These are phyloP conservation scores for Aspidoscelis tigris DNA, from an alignment of 2,113 vertebrate species.

Conservation along the genomic window DNA sequence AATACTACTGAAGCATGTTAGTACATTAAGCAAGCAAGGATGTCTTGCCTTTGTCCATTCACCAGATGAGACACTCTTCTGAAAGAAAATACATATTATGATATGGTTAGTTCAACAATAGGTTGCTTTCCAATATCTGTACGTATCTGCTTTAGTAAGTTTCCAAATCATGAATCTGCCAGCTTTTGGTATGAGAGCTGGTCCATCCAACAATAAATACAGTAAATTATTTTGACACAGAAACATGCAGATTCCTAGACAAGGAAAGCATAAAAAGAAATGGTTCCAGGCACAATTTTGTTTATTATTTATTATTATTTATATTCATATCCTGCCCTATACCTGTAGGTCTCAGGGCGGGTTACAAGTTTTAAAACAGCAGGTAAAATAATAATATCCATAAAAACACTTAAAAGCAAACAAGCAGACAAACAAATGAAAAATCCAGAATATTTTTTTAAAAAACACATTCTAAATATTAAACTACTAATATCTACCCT, in stretches of 20 bases:
- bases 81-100: constrained; percentile 62
- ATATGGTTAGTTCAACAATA: background rate
- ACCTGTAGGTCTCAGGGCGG: too few species aligned
- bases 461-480: too few species aligned
- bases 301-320: too few species aligned
- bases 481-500: too few species aligned
- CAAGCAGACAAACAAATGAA: too few species aligned
- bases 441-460: too few species aligned
- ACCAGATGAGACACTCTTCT: constrained; percentile 39
- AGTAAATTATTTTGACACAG: background rate
- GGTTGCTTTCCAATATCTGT: constrained; percentile 23
- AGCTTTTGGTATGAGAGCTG: background rate
- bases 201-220: background rate
- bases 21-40: background rate
- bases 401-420: too few species aligned
- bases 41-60: background rate
- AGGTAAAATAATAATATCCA: too few species aligned
- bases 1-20: background rate
- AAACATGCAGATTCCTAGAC: background rate
- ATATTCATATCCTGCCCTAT: too few species aligned
- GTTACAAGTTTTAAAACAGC: too few species aligned
- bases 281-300: too few species aligned
- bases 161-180: constrained; percentile 3
- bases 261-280: background rate
- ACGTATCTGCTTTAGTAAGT: constrained; percentile 1